These are phyloP conservation scores for Pomatostomus ruficeps DNA, from an alignment of 2,113 vertebrate genomes.

Conservation along the genomic window DNA sequence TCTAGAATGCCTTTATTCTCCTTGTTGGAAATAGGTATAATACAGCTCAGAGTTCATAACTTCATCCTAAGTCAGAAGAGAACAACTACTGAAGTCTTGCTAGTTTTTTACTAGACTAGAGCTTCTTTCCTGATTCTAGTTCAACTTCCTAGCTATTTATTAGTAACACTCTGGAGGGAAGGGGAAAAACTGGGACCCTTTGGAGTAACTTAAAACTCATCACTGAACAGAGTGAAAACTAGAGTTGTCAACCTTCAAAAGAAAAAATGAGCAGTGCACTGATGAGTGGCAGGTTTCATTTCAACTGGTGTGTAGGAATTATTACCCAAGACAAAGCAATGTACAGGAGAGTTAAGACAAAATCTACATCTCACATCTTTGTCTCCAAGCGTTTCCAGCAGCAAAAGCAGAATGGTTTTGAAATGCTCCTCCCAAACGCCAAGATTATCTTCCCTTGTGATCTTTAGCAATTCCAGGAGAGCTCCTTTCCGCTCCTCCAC, in stretches of 20 bases:
- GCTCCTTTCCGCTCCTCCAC: constrained; percentile 92
- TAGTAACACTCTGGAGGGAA: background rate
- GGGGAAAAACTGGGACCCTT: background rate
- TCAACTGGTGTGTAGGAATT: background rate
- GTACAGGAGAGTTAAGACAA: background rate
- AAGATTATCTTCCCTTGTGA: constrained; percentile 90
- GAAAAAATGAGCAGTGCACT: background rate
- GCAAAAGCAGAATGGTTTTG: constrained; percentile 93
- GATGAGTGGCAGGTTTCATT: background rate
- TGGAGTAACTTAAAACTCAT: background rate
- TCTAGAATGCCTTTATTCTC: background rate
- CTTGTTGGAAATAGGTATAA: background rate
- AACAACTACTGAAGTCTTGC: background rate
- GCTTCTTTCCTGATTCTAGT: background rate
- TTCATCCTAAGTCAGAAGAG: background rate
- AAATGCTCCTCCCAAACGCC: constrained; percentile 99
- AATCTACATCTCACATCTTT: constrained; percentile 84
- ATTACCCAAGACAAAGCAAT: background rate
- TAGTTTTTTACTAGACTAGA: background rate
- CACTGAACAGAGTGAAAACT: background rate
- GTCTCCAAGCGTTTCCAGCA: constrained; percentile 94
- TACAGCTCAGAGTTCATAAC: background rate
- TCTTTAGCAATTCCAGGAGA: constrained; percentile 92
- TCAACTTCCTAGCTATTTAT: background rate
- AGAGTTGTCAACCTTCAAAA: background rate